Percentiles rank a stretch among this genome's conserved stretches.
phyloP scores from a whole-genome alignment of 2,888 invertebrate species.

The Disparrhopalites patrizii region DNA sequence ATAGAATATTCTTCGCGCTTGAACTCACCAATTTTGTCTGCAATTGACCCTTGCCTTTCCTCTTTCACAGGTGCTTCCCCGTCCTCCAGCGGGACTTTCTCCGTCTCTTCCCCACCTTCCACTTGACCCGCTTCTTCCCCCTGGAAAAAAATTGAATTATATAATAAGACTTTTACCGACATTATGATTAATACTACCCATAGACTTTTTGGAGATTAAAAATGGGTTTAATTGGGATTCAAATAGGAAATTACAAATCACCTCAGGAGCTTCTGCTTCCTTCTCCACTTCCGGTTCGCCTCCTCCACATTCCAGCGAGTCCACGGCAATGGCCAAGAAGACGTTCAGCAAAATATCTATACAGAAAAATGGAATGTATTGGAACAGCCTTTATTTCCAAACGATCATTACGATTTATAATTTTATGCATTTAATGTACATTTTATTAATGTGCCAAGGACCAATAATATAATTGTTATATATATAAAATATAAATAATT shows the following conservation, averaged over 20 bases:
- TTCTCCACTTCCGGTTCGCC: conserved; percentile 85
- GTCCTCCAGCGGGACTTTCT: conserved; percentile 4
- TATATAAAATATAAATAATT: too few species aligned
- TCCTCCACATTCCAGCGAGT: conserved; percentile 74
- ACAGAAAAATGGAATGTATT: not conserved
- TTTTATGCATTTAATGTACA: too few species aligned
- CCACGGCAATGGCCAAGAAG: conserved; percentile 99
- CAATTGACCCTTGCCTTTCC: not conserved
- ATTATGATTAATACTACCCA: too few species aligned
- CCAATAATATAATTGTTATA: too few species aligned
- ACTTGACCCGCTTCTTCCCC: conserved; percentile 39
- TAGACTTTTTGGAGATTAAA: too few species aligned
- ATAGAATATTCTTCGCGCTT: not conserved
- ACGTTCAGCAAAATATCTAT: conserved; percentile 96
- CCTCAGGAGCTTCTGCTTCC: conserved; percentile 51
- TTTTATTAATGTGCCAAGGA: not conserved
- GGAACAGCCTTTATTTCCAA: too few species aligned
- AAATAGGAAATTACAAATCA: not conserved
- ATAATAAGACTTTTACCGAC: not conserved
- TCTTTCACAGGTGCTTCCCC: not conserved
- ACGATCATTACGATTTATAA: not conserved
- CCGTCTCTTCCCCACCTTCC: conserved; percentile 48
- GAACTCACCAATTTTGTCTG: not conserved
- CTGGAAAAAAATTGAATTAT: not conserved
- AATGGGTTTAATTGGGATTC: not conserved